Evolutionary conservation across 2,113 vertebrate species (phyloP), one percentile per base, ranked within the genome.

Genomic region (Cephalopterus ornatus): DNA sequence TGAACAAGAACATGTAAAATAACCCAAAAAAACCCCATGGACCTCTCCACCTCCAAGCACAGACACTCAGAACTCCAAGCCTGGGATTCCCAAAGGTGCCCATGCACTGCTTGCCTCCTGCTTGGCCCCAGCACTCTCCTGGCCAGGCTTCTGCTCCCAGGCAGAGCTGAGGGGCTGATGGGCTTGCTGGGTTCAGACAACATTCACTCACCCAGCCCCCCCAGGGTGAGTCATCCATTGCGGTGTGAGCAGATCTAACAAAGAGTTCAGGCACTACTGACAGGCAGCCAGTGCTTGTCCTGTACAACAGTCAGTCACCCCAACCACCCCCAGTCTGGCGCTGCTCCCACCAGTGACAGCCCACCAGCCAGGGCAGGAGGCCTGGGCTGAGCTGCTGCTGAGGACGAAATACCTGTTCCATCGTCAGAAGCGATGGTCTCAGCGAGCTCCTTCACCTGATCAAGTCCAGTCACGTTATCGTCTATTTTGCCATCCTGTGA

Each of bases 381-480:
- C 55, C 46, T 4, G 42, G 13, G 42, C 89, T 26, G 33, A 9
- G 44, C 53, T 11, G 56, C 18, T 5, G 67, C 74, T 1, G 47
- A 17, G 88, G 42, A 2, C 13, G 41, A 15, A 32, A 28, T 95
- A 98, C 99, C 98, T 97, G 99, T 96, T 98, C 99, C 98, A 6
- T 99, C 99, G 27, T 99, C 98, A 2, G 98, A 98, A 4, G 99
- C 99, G 79, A 99, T 98, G 97, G 99, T 99, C 98, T 99, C 99
- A 1, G 99, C 99, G 46, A 99, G 99, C 98, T 99, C 99, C 98
- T 99, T 99, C 98, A 99, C 98, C 97, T 99, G 98, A 95, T 99
- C 98, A 85, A 99, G 98, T 90, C 99, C 99, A 14, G 98, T 98
- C 91, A 99, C 97, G 87, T 95, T 98, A 63, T 99, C 98, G 1